Conservation (phyloP, 2,797 vertebrate genomes). For the Spinibarbus caldwelli region DNA sequence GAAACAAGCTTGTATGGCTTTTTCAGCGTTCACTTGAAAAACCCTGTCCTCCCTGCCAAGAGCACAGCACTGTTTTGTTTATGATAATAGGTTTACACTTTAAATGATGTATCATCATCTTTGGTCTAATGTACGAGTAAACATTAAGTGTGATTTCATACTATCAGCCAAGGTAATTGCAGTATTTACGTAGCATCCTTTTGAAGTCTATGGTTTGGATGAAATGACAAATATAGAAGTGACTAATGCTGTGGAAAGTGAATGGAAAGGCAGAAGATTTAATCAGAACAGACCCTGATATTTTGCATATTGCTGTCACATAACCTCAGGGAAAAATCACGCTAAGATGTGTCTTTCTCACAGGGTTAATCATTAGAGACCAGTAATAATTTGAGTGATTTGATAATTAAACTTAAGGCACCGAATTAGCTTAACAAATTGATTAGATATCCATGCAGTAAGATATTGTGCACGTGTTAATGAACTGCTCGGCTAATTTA, state of each 20-base stretch:
- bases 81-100: slow-evolving; percentile 44
- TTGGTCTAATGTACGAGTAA: slow-evolving; percentile 4
- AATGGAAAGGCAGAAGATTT: neutral
- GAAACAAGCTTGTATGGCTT: slow-evolving; percentile 52
- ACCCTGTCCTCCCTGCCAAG: slow-evolving; percentile 43
- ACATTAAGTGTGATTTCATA: slow-evolving; percentile 23
- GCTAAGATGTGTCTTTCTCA: neutral
- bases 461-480: slow-evolving; percentile 19
- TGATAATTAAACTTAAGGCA: slow-evolving; percentile 31
- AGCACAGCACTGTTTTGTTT: slow-evolving; percentile 34
- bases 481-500: slow-evolving; percentile 11
- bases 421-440: slow-evolving; percentile 24
- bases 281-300: neutral
- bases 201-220: neutral
- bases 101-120: slow-evolving; percentile 13
- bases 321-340: neutral
- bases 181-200: neutral
- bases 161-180: slow-evolving; percentile 3
- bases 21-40: slow-evolving; percentile 44
- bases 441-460: slow-evolving; percentile 23
- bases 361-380: slow-evolving; percentile 31
- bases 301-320: neutral
- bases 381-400: slow-evolving; percentile 21
- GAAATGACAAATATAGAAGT: neutral
- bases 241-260: neutral